Percentiles rank a stretch among this genome's conserved stretches.
Conservation (phyloP, 92 coral and sea anemone genomes). For the Palythoa caribaeorum region DNA sequence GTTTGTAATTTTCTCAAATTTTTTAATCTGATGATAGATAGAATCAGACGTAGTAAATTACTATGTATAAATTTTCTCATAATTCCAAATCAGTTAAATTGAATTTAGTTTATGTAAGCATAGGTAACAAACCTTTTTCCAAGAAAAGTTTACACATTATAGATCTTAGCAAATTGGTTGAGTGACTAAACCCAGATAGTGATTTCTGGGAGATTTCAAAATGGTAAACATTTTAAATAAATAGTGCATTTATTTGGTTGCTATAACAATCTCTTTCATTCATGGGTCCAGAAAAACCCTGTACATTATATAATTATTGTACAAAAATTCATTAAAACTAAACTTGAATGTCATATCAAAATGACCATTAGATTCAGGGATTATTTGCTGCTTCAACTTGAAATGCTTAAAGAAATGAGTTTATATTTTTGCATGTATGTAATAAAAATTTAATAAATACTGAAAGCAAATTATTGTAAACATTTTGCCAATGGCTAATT, state of each 20-base stretch:
- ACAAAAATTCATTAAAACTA: neutral
- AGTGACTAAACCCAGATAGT: neutral
- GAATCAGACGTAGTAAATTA: no score
- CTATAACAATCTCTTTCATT: neutral
- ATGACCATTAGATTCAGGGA: neutral
- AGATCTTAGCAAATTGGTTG: neutral
- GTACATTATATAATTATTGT: neutral
- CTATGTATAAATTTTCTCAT: no score
- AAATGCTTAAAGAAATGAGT: neutral
- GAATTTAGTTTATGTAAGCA: neutral
- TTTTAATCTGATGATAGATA: no score
- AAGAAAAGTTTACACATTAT: neutral
- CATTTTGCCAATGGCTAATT: constrained; percentile 5
- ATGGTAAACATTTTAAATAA: neutral
- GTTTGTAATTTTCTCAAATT: no score
- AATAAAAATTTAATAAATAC: constrained; percentile 18
- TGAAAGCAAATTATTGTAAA: neutral
- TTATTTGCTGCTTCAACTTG: neutral
- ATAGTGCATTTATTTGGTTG: neutral
- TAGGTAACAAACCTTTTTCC: neutral
- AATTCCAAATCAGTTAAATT: no score
- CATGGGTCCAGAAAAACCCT: neutral
- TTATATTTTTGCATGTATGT: neutral
- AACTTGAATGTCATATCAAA: neutral
- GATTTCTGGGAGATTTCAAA: neutral